phyloP scores from a whole-genome alignment of 23 tunicate species.

The Clavelina lepadiformis region DNA sequence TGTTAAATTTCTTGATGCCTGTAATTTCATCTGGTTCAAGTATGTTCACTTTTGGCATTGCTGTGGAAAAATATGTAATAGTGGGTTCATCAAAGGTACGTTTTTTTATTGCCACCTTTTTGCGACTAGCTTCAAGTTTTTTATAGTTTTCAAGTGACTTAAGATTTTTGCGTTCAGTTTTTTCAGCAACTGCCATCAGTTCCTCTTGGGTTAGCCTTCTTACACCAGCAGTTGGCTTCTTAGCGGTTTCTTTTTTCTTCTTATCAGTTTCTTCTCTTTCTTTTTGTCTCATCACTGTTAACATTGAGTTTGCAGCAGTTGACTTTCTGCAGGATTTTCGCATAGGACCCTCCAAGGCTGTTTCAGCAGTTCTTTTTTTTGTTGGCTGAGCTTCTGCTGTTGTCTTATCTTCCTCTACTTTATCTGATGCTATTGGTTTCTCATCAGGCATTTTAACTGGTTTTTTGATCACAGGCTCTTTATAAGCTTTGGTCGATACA shows the following conservation, averaged over 20 bases:
- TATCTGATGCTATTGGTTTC: slow-evolving; percentile 7
- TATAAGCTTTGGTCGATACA: slow-evolving; percentile 66
- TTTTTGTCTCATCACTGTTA: slow-evolving; percentile 63
- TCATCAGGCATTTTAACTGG: slow-evolving; percentile 2
- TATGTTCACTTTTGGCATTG: slow-evolving; percentile 25
- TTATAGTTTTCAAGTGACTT: slow-evolving; percentile 83
- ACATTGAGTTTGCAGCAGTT: slow-evolving; percentile 71
- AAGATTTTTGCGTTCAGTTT: slow-evolving; percentile 78
- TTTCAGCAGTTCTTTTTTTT: slow-evolving; percentile 4
- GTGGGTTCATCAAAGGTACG: slow-evolving; percentile 65
- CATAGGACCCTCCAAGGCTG: slow-evolving; percentile 30
- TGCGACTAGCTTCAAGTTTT: slow-evolving; percentile 73
- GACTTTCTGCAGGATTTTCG: slow-evolving; percentile 70
- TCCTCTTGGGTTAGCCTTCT: slow-evolving; percentile 91
- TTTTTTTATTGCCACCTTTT: slow-evolving; percentile 53
- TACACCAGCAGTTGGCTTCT: slow-evolving; percentile 69
- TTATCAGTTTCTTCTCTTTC: slow-evolving; percentile 68
- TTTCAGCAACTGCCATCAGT: slow-evolving; percentile 83
- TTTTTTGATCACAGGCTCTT: slow-evolving; percentile 57
- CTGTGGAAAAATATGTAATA: slow-evolving; percentile 42
- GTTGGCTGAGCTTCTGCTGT: not conserved
- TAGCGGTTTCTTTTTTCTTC: slow-evolving; percentile 59
- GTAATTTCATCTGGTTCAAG: not conserved
- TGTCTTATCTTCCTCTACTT: not conserved
- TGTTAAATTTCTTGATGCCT: not conserved